Conservation (phyloP, 2,113 vertebrate genomes). For the Corythaixoides concolor region DNA sequence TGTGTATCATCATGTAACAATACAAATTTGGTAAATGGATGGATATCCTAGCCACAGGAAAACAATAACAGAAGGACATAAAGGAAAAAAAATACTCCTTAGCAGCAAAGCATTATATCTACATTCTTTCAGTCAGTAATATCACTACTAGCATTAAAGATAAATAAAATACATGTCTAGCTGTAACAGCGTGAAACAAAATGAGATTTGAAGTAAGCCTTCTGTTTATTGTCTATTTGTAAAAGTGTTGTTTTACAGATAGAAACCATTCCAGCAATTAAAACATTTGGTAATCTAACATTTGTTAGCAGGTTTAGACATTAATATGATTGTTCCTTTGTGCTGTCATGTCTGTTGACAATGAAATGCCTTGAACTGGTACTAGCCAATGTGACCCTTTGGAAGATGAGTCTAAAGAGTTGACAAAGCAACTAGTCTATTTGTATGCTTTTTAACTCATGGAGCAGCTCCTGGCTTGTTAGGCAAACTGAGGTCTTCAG, state of each 20-base stretch:
- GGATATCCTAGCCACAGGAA: background rate
- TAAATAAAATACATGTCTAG: background rate
- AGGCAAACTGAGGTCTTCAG: background rate
- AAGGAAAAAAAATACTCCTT: background rate
- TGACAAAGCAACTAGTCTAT: background rate
- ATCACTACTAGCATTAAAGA: background rate
- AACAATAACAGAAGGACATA: background rate
- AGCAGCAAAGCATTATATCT: background rate
- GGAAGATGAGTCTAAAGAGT: background rate
- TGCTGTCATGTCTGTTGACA: background rate
- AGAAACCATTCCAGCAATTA: background rate
- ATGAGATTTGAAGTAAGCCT: background rate
- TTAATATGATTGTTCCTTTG: background rate
- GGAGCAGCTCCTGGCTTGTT: background rate
- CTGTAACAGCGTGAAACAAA: background rate
- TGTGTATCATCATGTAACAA: background rate
- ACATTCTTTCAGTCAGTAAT: background rate
- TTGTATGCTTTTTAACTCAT: background rate
- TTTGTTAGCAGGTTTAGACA: background rate
- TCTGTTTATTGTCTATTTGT: background rate
- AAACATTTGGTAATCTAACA: background rate
- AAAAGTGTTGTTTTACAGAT: background rate
- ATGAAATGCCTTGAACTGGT: background rate
- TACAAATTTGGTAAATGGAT: background rate
- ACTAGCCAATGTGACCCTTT: background rate